phyloP scores from a whole-genome alignment of 53 echinoderm and acorn worm genomes.

The Echinometra lucunter region DNA sequence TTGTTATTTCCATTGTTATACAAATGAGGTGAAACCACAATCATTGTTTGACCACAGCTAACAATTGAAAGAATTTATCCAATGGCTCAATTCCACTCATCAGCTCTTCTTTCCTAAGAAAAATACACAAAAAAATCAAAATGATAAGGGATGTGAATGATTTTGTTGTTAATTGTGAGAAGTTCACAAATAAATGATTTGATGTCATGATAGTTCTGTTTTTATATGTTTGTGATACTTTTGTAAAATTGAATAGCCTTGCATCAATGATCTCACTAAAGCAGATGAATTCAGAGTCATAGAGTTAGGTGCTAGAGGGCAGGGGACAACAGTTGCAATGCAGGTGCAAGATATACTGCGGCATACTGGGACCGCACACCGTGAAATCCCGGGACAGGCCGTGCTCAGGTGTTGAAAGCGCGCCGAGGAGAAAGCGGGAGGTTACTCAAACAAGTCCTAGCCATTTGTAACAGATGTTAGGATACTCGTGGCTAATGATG shows the following conservation, averaged over 20 bases:
- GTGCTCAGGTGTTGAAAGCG: slow-evolving; percentile 70
- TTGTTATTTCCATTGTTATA: too few species aligned
- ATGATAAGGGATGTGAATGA: too few species aligned
- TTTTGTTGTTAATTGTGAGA: too few species aligned
- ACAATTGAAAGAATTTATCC: too few species aligned
- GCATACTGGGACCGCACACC: slow-evolving; percentile 62
- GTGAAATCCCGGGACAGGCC: slow-evolving; percentile 60
- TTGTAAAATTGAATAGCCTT: too few species aligned
- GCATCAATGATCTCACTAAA: too few species aligned
- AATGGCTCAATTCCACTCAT: too few species aligned
- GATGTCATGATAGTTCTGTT: neutral
- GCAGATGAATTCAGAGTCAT: neutral
- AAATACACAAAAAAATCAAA: too few species aligned
- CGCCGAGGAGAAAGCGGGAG: slow-evolving; percentile 68
- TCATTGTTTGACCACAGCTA: too few species aligned
- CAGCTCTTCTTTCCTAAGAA: too few species aligned
- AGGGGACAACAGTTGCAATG: neutral
- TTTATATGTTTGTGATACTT: too few species aligned
- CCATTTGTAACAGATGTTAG: slow-evolving; percentile 98
- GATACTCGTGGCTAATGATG: slow-evolving; percentile 81
- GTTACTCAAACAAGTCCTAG: slow-evolving; percentile 86
- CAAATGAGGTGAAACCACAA: too few species aligned
- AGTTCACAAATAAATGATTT: neutral
- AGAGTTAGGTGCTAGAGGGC: neutral
- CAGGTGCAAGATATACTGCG: neutral